These are phyloP conservation scores for Ips typographus DNA, from an alignment of 1,140 invertebrate genomes.

Conservation along the genomic window DNA sequence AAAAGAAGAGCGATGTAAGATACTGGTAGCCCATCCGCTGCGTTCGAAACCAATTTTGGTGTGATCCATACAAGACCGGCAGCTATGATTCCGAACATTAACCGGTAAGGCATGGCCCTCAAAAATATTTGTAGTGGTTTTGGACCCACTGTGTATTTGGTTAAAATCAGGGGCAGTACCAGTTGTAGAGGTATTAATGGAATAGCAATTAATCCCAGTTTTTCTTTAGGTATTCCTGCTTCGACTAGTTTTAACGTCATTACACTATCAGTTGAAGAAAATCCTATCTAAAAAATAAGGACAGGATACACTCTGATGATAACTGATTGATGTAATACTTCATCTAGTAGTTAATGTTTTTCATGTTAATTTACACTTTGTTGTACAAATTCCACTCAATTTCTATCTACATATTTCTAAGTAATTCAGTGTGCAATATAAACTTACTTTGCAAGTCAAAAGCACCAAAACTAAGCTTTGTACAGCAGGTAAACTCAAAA, in stretches of 20 bases:
- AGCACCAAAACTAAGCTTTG: constrained; percentile 76
- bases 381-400: background rate
- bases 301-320: background rate
- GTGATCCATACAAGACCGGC: constrained; percentile 84
- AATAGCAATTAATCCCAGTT: constrained; percentile 87
- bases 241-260: constrained; percentile 94
- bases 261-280: constrained; percentile 93
- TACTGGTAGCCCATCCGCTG: constrained; percentile 67
- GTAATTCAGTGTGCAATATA: background rate
- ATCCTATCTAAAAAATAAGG: constrained; percentile 75
- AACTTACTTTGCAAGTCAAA: constrained; percentile 84
- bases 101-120: constrained; percentile 84
- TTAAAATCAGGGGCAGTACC: constrained; percentile 84
- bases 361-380: background rate
- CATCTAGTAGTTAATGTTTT: too few relatives aligned
- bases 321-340: background rate
- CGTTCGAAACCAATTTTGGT: constrained; percentile 64
- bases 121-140: constrained; percentile 87
- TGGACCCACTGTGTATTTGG: constrained; percentile 59
- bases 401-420: background rate
- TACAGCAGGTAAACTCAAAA: constrained; percentile 82
- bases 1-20: constrained; percentile 83
- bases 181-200: constrained; percentile 95
- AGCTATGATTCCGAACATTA: constrained; percentile 82
- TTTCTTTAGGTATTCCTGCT: constrained; percentile 93